Evolutionary conservation across 1,140 invertebrate genomes (phyloP), one percentile per base, ranked within the genome.

Genomic region (Drosophila ficusphila): DNA sequence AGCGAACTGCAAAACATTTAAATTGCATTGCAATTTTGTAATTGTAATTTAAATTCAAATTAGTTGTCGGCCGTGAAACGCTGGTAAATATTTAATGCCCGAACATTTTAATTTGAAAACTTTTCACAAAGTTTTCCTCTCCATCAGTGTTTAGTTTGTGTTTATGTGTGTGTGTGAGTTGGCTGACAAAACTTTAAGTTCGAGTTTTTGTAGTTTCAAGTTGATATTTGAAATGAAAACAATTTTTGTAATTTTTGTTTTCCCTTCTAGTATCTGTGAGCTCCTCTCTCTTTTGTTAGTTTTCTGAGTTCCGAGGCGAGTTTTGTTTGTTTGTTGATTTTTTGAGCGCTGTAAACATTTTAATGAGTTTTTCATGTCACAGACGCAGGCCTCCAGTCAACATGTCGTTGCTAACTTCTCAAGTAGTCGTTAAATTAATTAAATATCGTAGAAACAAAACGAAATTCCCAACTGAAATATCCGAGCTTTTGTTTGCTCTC

Each of bases 351-450:
- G 88, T 88, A 90, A 90, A 90, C 88, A 90, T 88, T 90, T 90
- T 90, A 90, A 90, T 90, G 88, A 90, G 88, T 90, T 90, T 90
- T 88, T 82, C 88, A 88, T 90, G 79, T 90, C 74, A 57, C 57
- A 39, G 58, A 51, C 73, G 70, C 47, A n/a, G 53, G 47, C 38
- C 49, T 31, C 12, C 46, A 48, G 62, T 39, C 74, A 52, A 48
- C 69, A 71, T 81, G 69, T 88, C 70, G 44, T 31, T 57, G 77
- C 68, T 72, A 86, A 90, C 88, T 90, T 86, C 86, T 90, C 88
- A 90, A 90, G 88, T 90, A 90, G 88, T 90, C 88, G 81, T 88
- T 86, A 90, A 90, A 90, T 90, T 90, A 90, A 90, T 90, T 90
- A 90, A 90, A 90, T 90, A 90, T 76, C 74, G 67, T 68, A 68